Percentiles rank a stretch among this genome's conserved stretches.
Evolutionary conservation across 2,888 invertebrate species (phyloP).

Genomic region (Clostera curtula): DNA sequence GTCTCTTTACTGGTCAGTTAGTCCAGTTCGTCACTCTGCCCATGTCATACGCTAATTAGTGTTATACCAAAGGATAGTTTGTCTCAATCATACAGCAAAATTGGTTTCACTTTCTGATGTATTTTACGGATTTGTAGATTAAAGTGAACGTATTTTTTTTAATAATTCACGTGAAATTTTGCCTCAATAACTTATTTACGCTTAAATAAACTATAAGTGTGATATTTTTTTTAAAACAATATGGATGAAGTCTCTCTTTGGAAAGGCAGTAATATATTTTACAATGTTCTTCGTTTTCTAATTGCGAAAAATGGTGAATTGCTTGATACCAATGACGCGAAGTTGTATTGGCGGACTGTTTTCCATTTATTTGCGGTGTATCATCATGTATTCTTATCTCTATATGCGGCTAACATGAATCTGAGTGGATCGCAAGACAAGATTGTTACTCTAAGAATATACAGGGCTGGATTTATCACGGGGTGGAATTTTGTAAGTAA

Average conservation of each 20-base stretch:
- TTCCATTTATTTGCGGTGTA: slow-evolving; percentile 35
- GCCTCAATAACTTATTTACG: too few species aligned
- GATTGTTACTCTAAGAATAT: slow-evolving; percentile 38
- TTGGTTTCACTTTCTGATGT: too few species aligned
- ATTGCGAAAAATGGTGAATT: slow-evolving; percentile 61
- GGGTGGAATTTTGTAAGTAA: slow-evolving; percentile 65
- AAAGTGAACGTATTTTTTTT: too few species aligned
- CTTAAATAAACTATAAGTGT: too few species aligned
- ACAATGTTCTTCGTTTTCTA: slow-evolving; percentile 53
- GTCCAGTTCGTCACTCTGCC: too few species aligned
- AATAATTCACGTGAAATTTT: too few species aligned
- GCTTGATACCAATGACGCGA: slow-evolving; percentile 49
- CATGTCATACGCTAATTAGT: too few species aligned
- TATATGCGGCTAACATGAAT: slow-evolving; percentile 29
- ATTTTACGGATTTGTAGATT: too few species aligned
- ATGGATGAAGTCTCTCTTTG: slow-evolving; percentile 49
- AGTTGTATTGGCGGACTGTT: slow-evolving; percentile 55
- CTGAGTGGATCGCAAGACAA: slow-evolving; percentile 23
- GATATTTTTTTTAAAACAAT: slow-evolving; percentile 11
- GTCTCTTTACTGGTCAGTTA: too few species aligned
- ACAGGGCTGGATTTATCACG: slow-evolving; percentile 37
- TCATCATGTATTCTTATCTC: slow-evolving; percentile 36
- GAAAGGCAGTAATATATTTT: slow-evolving; percentile 51
- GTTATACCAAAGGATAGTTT: too few species aligned
- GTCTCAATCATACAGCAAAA: too few species aligned